A percentile compares a stretch with the other conserved stretches of the same genome.
phyloP scores from a whole-genome alignment of 2,888 invertebrate genomes.

The Punctoribates punctum region DNA sequence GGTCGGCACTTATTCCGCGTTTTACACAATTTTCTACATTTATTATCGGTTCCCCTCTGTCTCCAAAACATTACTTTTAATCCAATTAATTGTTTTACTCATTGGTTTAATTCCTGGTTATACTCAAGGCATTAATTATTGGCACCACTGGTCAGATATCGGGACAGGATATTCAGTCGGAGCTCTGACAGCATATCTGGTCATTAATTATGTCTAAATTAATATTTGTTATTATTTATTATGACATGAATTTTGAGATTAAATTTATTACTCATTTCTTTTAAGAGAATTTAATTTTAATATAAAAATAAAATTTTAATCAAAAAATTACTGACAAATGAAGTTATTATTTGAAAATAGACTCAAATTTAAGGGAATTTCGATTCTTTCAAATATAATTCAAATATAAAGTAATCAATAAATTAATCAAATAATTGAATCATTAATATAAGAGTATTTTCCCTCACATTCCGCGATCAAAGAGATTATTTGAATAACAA shows the following conservation, averaged over 20 bases:
- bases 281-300: not conserved
- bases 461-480: too few relatives aligned
- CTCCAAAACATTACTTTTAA: not conserved
- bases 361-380: too few relatives aligned
- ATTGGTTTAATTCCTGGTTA: constrained; percentile 22
- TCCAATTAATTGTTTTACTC: not conserved
- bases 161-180: constrained; percentile 22
- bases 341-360: too few relatives aligned
- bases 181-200: constrained; percentile 15
- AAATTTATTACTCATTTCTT: not conserved
- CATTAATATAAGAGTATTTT: too few relatives aligned
- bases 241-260: not conserved
- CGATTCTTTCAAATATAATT: too few relatives aligned
- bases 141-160: constrained; percentile 36
- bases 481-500: too few relatives aligned
- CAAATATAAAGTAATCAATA: too few relatives aligned
- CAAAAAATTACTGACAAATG: too few relatives aligned
- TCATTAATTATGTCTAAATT: constrained; percentile 44
- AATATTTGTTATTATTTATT: not conserved
- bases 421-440: too few relatives aligned
- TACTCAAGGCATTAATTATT: constrained; percentile 33
- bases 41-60: constrained; percentile 6
- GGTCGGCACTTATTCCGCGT: constrained; percentile 29
- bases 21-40: constrained; percentile 13
- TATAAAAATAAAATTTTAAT: too few relatives aligned